phyloP scores from a whole-genome alignment of 2,113 vertebrate genomes.

The Phaetusa simplex region DNA sequence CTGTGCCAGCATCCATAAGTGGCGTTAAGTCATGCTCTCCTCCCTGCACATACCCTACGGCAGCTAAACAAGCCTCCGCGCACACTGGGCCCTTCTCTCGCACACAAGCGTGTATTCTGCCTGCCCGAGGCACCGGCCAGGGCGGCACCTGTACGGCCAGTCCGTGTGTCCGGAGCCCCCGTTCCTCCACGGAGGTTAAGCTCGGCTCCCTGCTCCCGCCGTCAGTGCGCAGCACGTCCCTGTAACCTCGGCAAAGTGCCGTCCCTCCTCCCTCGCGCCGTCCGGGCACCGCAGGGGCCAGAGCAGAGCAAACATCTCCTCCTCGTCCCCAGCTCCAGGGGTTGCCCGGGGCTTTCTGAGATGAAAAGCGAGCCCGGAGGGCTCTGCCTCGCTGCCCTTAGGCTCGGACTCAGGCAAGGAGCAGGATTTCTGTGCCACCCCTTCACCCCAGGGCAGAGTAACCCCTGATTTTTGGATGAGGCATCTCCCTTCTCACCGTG shows the following conservation, averaged over 20 bases:
- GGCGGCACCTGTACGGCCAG: not conserved
- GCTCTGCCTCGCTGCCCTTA: not conserved
- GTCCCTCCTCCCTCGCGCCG: not conserved
- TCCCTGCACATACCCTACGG: not conserved
- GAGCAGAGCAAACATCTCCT: not conserved
- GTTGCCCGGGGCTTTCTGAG: not conserved
- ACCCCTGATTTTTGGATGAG: not conserved
- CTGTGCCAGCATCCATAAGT: not conserved
- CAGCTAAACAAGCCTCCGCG: not conserved
- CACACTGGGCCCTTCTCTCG: not conserved
- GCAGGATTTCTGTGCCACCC: not conserved
- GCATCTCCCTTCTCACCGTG: not conserved
- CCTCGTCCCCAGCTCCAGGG: not conserved
- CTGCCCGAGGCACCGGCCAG: not conserved
- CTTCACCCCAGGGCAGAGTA: not conserved
- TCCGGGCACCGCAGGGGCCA: not conserved
- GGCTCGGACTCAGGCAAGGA: too few relatives aligned
- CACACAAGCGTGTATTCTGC: not conserved
- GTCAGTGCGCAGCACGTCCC: rapidly evolving
- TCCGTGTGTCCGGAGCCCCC: not conserved
- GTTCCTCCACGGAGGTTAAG: not conserved
- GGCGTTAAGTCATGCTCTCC: not conserved
- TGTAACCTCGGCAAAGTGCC: not conserved
- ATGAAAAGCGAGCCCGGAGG: not conserved
- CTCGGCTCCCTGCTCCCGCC: not conserved